A percentile compares a stretch with the other conserved stretches of the same genome.
Conservation (phyloP, 2,797 vertebrate genomes). For the Cyprinodon diabolis region DNA sequence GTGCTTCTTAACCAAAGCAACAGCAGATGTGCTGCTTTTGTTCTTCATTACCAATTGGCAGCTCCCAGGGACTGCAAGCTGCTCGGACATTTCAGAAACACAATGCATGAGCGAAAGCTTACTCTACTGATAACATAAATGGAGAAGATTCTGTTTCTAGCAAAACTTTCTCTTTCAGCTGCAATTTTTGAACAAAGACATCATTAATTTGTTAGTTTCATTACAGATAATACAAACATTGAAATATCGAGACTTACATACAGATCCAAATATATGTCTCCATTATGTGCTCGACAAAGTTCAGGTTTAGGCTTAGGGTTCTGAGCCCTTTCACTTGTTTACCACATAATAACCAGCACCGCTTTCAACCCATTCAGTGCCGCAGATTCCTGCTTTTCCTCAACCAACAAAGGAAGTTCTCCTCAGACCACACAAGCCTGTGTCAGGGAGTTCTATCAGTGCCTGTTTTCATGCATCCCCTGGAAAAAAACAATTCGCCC, state of each 20-base stretch:
- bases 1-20: conserved; percentile 83
- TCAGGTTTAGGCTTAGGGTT: conserved; percentile 48
- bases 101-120: conserved; percentile 73
- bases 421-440: conserved; percentile 62
- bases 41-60: conserved; percentile 92
- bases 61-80: conserved; percentile 64
- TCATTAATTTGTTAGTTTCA: conserved; percentile 19
- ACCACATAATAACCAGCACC: conserved; percentile 56
- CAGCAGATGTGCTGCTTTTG: conserved; percentile 90
- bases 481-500: conserved; percentile 36
- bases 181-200: conserved; percentile 20
- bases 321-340: conserved; percentile 48
- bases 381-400: conserved; percentile 48
- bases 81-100: conserved; percentile 80
- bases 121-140: conserved; percentile 77
- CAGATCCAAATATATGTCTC: conserved; percentile 19
- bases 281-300: conserved; percentile 40
- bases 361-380: conserved; percentile 56
- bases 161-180: no score
- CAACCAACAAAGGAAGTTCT: conserved; percentile 39
- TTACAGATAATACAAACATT: neutral
- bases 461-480: conserved; percentile 47
- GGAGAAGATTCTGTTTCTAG: conserved; percentile 61
- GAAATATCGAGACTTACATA: conserved; percentile 8
- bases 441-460: conserved; percentile 36